phyloP scores from a whole-genome alignment of 2,113 vertebrate species.

The Laticauda colubrina region DNA sequence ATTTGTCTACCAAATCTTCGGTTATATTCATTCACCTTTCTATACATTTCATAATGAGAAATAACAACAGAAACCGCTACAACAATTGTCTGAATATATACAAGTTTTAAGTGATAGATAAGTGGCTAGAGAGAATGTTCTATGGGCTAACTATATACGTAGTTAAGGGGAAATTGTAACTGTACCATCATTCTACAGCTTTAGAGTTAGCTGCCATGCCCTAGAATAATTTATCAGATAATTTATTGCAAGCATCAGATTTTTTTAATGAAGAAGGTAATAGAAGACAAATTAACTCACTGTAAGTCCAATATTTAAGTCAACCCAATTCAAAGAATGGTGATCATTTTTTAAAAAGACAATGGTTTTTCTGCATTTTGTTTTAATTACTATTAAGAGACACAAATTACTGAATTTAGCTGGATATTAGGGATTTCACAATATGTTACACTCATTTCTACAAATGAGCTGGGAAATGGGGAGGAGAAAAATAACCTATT shows the following conservation, averaged over 20 bases:
- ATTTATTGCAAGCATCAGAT: not conserved
- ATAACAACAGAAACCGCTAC: not conserved
- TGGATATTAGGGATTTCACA: slow-evolving; percentile 3
- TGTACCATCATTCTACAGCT: not conserved
- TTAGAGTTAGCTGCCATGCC: not conserved
- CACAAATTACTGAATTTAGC: not conserved
- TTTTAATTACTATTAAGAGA: not conserved
- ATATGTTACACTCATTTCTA: not conserved
- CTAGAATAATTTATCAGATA: not conserved
- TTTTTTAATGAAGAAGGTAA: not conserved
- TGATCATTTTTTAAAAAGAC: not conserved
- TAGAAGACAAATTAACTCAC: not conserved
- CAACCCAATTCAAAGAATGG: not conserved
- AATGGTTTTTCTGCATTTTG: not conserved
- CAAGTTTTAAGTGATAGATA: not conserved
- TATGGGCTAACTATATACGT: not conserved
- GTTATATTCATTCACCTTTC: not conserved
- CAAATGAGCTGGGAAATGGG: not conserved
- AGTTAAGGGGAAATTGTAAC: not conserved
- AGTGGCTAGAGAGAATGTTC: not conserved
- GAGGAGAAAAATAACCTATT: not conserved
- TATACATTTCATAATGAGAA: not conserved
- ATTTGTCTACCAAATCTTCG: not conserved
- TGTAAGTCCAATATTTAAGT: not conserved
- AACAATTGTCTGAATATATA: not conserved